phyloP scores from a whole-genome alignment of 2,797 vertebrate species.

The Lepilemur ruficaudatus region DNA sequence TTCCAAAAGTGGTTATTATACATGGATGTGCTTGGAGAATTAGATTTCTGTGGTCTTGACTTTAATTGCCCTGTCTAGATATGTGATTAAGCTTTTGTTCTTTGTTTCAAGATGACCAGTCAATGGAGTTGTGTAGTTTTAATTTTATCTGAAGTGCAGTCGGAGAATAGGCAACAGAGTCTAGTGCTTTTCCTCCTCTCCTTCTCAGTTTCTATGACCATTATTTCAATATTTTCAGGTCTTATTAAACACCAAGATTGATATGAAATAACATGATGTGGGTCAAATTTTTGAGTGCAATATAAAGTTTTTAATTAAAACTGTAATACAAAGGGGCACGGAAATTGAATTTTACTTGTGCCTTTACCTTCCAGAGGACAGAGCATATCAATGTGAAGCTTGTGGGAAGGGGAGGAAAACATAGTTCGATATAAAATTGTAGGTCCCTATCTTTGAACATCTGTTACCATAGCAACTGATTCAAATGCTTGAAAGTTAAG shows the following conservation, averaged over 20 bases:
- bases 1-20: constrained; percentile 71
- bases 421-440: constrained; percentile 50
- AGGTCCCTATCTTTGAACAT: constrained; percentile 51
- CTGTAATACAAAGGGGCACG: neutral
- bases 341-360: constrained; percentile 1
- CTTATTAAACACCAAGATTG: neutral
- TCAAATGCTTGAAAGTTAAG: constrained; percentile 27
- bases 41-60: constrained; percentile 76
- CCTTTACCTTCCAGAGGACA: neutral
- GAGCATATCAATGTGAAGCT: neutral
- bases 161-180: constrained; percentile 33
- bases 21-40: constrained; percentile 70
- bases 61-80: constrained; percentile 79
- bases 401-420: constrained; percentile 33
- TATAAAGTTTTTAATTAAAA: neutral
- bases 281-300: neutral
- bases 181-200: neutral
- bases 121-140: constrained; percentile 64
- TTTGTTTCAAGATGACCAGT: constrained; percentile 74
- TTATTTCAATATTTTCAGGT: constrained; percentile 47
- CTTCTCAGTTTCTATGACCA: neutral
- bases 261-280: neutral
- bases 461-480: constrained; percentile 59
- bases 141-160: constrained; percentile 72
- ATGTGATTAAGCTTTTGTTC: constrained; percentile 78